These are phyloP conservation scores for Heterotilapia buettikoferi DNA, from an alignment of 2,113 vertebrate genomes.

Conservation along the genomic window DNA sequence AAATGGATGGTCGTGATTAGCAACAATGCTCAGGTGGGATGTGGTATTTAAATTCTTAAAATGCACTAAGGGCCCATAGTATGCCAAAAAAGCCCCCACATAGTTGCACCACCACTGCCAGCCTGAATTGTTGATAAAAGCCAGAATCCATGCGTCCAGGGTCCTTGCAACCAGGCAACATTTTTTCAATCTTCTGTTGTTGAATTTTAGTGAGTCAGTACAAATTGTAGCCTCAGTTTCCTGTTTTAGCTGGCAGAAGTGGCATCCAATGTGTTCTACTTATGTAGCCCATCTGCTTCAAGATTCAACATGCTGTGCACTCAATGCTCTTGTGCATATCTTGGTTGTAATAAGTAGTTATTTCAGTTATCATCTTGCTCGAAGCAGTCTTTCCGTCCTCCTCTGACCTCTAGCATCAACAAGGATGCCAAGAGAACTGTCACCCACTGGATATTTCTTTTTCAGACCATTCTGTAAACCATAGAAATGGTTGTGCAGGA, in stretches of 20 bases:
- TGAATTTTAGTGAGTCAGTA: not conserved
- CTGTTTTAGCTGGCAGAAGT: not conserved
- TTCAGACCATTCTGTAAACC: not conserved
- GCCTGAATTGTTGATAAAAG: not conserved
- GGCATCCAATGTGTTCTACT: not conserved
- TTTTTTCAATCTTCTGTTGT: not conserved
- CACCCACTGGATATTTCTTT: not conserved
- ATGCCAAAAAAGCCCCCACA: not conserved
- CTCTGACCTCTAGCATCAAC: not conserved
- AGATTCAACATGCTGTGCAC: not conserved
- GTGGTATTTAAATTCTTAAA: not conserved
- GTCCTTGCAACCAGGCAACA: not conserved
- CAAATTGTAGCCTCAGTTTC: not conserved
- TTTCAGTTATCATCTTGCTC: not conserved
- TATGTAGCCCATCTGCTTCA: not conserved
- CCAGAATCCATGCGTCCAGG: not conserved
- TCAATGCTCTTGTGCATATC: not conserved
- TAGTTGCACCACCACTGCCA: not conserved
- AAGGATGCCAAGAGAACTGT: not conserved
- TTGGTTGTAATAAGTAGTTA: not conserved
- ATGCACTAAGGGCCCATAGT: not conserved
- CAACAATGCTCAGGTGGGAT: not conserved
- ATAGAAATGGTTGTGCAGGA: not conserved
- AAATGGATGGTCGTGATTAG: not conserved
- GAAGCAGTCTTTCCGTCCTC: not conserved